phyloP scores from a whole-genome alignment of 2,113 vertebrate species.

The Gallinago undulata region DNA sequence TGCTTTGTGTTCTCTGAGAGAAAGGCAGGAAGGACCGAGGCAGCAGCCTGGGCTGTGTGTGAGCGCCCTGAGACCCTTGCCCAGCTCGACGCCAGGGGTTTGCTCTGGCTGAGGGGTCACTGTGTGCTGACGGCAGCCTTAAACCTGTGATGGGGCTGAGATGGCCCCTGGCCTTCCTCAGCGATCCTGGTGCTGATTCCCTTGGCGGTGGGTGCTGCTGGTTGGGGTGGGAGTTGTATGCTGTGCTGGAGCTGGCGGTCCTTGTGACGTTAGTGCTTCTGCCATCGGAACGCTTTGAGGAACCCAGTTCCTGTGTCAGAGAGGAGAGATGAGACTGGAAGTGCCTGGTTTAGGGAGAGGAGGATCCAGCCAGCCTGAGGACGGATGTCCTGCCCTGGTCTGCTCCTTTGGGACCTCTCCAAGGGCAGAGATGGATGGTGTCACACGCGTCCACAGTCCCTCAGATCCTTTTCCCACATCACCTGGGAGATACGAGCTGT shows the following conservation, averaged over 20 bases:
- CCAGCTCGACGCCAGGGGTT: neutral
- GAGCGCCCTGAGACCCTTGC: neutral
- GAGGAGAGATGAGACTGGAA: neutral
- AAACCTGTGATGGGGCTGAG: neutral
- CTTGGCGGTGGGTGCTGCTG: neutral
- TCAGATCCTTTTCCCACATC: neutral
- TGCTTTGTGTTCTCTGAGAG: neutral
- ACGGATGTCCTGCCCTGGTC: neutral
- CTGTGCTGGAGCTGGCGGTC: neutral
- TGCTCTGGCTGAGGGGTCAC: neutral
- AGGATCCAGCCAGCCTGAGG: rapidly evolving
- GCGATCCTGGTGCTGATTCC: neutral
- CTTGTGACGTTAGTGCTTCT: neutral
- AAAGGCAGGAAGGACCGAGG: neutral
- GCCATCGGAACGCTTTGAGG: neutral
- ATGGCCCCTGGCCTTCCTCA: neutral
- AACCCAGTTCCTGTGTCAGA: neutral
- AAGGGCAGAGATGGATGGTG: neutral
- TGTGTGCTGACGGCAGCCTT: rapidly evolving
- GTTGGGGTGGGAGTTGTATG: neutral
- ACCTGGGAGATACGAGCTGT: neutral
- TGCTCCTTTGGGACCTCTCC: neutral
- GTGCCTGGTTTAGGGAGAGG: neutral
- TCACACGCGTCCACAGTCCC: neutral
- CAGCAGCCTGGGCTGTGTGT: neutral